Evolutionary conservation across 2,797 vertebrate genomes (phyloP).

Genomic region (Coccyzus lansbergi): DNA sequence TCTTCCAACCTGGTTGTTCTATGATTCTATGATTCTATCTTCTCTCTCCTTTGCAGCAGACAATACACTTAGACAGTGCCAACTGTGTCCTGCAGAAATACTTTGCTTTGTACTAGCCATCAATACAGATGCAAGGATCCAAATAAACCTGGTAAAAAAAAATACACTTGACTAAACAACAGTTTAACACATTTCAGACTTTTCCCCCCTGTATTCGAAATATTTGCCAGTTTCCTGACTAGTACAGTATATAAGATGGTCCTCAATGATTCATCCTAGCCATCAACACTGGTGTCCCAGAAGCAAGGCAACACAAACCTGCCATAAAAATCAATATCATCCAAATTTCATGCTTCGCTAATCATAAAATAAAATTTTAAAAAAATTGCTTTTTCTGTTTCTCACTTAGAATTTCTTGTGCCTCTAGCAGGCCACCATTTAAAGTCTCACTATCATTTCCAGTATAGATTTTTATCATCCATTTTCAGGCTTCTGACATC

Average conservation of each 20-base stretch:
- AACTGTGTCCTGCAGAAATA: slow-evolving; percentile 39
- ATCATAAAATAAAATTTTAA: slow-evolving; percentile 24
- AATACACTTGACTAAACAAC: slow-evolving; percentile 37
- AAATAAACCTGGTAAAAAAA: slow-evolving; percentile 45
- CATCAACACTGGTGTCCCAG: not conserved
- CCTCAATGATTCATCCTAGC: not conserved
- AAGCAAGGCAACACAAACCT: not conserved
- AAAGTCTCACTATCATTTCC: not conserved
- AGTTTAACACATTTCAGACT: not conserved
- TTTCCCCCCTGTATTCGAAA: not conserved
- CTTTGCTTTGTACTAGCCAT: slow-evolving; percentile 40
- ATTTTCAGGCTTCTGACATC: not conserved
- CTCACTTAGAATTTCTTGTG: not conserved
- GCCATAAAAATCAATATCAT: slow-evolving; percentile 13
- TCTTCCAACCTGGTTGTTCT: too few relatives aligned
- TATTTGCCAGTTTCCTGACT: not conserved
- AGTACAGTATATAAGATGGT: not conserved
- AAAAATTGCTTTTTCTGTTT: not conserved
- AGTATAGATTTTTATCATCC: not conserved
- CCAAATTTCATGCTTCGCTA: slow-evolving; percentile 16
- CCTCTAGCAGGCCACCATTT: not conserved
- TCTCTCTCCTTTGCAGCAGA: not conserved
- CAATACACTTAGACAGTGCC: not conserved
- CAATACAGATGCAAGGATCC: slow-evolving; percentile 12
- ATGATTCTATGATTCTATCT: too few relatives aligned